These are phyloP conservation scores for Arbacia lixula DNA, from an alignment of 53 echinoderm and acorn worm species.

Conservation along the genomic window DNA sequence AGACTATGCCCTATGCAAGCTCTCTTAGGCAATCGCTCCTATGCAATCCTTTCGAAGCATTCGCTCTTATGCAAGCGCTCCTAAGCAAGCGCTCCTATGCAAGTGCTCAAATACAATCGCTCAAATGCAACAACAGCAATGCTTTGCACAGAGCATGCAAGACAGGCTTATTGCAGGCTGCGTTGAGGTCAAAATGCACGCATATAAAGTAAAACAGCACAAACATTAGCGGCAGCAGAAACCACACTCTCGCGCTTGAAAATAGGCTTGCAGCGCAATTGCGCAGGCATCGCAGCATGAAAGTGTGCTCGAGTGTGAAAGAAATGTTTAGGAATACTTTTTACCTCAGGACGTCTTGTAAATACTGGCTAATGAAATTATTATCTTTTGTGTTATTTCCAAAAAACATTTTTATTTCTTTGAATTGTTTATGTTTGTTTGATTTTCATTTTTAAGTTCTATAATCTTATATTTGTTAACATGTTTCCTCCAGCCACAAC, in stretches of 20 bases:
- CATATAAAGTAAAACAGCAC: too few relatives aligned
- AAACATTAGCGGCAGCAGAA: too few relatives aligned
- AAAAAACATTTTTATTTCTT: not conserved
- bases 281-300: not conserved
- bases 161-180: too few relatives aligned
- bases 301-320: constrained; percentile 33
- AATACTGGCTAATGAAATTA: constrained; percentile 48
- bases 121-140: not conserved
- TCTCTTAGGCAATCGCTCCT: too few relatives aligned
- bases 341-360: constrained; percentile 53
- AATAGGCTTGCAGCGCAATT: not conserved
- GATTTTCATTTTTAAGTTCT: not conserved
- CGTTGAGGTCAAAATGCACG: too few relatives aligned
- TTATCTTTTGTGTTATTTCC: not conserved
- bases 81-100: too few relatives aligned
- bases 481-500: constrained; percentile 52
- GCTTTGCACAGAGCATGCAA: not conserved
- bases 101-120: constrained; percentile 4
- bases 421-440: not conserved
- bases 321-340: constrained; percentile 34
- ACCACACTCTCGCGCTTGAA: constrained; percentile 39
- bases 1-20: too few relatives aligned
- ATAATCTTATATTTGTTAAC: not conserved
- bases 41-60: too few relatives aligned
- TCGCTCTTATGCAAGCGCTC: too few relatives aligned